These are phyloP conservation scores for Pimpla rufipes DNA, from an alignment of 2,888 invertebrate species.

Conservation along the genomic window DNA sequence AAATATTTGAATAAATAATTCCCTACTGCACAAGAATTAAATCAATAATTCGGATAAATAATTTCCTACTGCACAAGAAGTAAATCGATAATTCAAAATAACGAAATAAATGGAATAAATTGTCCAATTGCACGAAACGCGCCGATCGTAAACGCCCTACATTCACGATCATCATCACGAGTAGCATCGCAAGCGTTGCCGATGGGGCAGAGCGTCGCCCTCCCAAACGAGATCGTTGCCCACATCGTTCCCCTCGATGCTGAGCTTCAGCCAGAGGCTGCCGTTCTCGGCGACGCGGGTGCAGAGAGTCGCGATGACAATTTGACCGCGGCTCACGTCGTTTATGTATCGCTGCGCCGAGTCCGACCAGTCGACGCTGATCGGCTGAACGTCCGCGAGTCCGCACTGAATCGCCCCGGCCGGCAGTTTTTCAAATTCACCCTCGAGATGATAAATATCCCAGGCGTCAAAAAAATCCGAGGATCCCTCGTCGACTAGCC, in stretches of 20 bases:
- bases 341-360: constrained; percentile 5
- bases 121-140: no score
- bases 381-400: constrained; percentile 37
- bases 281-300: constrained; percentile 41
- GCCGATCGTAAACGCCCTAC: no score
- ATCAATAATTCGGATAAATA: no score
- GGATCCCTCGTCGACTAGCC: constrained; percentile 50
- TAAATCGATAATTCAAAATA: no score
- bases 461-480: constrained; percentile 18
- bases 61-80: no score
- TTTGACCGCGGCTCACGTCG: neutral
- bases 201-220: constrained; percentile 31
- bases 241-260: constrained; percentile 28
- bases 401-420: constrained; percentile 47
- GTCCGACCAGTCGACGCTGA: constrained; percentile 26
- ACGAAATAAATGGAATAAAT: no score
- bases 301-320: constrained; percentile 26
- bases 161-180: constrained; percentile 3
- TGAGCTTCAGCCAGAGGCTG: constrained; percentile 50
- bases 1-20: no score
- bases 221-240: constrained; percentile 45
- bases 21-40: no score
- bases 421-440: constrained; percentile 33
- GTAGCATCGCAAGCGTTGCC: neutral
- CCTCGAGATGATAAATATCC: constrained; percentile 43